Evolutionary conservation across 2,888 invertebrate genomes (phyloP), one percentile per base, ranked within the genome.

Genomic region (Eilema caniola): DNA sequence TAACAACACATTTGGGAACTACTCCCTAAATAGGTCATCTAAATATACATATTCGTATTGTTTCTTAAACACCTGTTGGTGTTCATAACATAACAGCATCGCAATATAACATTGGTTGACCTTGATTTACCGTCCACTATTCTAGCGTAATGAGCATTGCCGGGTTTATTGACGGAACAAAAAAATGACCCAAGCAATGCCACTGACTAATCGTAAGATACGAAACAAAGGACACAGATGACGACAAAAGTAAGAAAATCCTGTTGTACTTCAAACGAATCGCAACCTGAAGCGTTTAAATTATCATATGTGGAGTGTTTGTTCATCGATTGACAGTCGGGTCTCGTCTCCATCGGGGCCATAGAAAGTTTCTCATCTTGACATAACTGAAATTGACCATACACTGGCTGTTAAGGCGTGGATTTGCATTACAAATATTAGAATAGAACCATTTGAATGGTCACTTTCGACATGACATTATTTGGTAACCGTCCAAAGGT

Each of bases 361-460:
- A 83, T 89, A 93, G 94, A 94, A 94, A 94, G 94, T 90, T 83
- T 78, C 77, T 82, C 88, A 89, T 90, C 89, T 92, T 88, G 87
- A 92, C 93, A 90, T 90, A 89, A 85, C 88, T 86, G 85, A 90
- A 92, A 92, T 93, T 92, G 90, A 90, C 92, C 91, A 90, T 86
- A 89, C 83, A 82, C 73, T 77, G 76, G 68, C 73, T 79, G 81
- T 82, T 83, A 86, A 88, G 86, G 88, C 82, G 88, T 86, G 82
- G 81, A 92, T 93, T 93, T 91, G 89, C 93, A 92, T 93, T 85
- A 91, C 89, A 92, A 91, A 88, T 85, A 87, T 83, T 83, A 77
- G 80, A 79, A 82, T 82, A 83, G 78, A 75, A 81, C 74, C 68
- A 82, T 80, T 84, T 72, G 70, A 84, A 72, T 81, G 78, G 83